Percentiles rank a stretch among this genome's conserved stretches.
Evolutionary conservation across 2,888 invertebrate genomes (phyloP).

Genomic region (Byasa hedistus): DNA sequence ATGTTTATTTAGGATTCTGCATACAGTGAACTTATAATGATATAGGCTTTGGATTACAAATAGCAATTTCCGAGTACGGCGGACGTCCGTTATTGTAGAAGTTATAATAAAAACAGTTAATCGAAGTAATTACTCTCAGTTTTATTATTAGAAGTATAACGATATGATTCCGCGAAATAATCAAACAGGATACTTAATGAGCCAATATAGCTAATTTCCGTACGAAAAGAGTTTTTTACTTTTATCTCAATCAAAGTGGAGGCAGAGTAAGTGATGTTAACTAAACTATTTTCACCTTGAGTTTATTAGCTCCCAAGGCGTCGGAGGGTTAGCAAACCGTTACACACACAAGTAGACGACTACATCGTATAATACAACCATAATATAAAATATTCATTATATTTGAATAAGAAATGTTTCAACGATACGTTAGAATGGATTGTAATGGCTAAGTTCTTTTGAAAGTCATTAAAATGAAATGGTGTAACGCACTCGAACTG

Average conservation of each 20-base stretch:
- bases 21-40: not conserved
- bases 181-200: no score
- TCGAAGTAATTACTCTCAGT: no score
- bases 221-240: not conserved
- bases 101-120: no score
- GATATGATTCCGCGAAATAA: no score
- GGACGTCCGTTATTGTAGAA: no score
- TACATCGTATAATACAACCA: not conserved
- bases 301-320: conserved; percentile 1
- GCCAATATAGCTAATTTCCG: no score
- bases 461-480: no score
- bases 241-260: not conserved
- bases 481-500: no score
- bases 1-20: conserved; percentile 11
- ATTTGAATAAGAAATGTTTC: not conserved
- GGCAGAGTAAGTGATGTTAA: not conserved
- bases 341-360: not conserved
- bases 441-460: not conserved
- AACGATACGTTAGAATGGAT: not conserved
- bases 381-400: not conserved
- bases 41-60: not conserved
- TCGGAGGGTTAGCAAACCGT: not conserved
- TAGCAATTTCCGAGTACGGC: not conserved
- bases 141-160: no score
- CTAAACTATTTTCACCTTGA: conserved; percentile 11